Evolutionary conservation across 2,888 invertebrate genomes (phyloP), one percentile per base, ranked within the genome.

Genomic region (Caenorhabditis drosophilae): DNA sequence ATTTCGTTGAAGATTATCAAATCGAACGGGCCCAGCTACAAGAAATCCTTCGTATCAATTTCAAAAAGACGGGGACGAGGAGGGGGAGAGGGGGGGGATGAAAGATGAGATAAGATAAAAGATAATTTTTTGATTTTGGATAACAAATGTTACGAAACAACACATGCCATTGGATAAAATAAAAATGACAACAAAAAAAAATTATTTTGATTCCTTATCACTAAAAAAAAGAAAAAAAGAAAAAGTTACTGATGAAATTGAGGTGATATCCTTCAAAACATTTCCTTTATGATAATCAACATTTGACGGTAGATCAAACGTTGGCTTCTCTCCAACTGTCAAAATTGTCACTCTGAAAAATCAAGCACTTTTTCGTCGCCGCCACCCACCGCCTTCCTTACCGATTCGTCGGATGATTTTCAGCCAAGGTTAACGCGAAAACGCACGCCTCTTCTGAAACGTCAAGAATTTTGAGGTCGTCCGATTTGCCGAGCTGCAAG

Each of bases 401-500:
- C 73, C 69, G 70, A 58, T 76, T 76, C 11, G 61, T 35, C 4
- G 70, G 66, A 40, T 74, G 66, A 18, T 74, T 71, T 23, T 76
- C 76, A 34, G 76, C 76, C 51, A 76, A 41, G 6, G 67, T 73
- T 9, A 76, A 50, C 2, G 73, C 73, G 38, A 76, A 76, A 2
- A 70, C 60, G 26, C 74, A 71, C 0, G 71, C 73, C 50, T 76
- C 73, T 40, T 76, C 76, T 7, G 76, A 76, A n/a, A 76, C 72
- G 26, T 76, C 76, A 35, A 76, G 57, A 20, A 76, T 68, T 0
- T 64, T 59, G 22, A 76, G 59, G 4, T 60, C 63, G 15, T 74
- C 73, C 0, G 52, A 67, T 45, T 63, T 63, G 15, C 75, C 75
- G 18, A 73, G 53, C 72, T 73, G 40, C n/a, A 64, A 44, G 15